Conservation (phyloP, 2,113 vertebrate species). For the Saccopteryx leptura region DNA sequence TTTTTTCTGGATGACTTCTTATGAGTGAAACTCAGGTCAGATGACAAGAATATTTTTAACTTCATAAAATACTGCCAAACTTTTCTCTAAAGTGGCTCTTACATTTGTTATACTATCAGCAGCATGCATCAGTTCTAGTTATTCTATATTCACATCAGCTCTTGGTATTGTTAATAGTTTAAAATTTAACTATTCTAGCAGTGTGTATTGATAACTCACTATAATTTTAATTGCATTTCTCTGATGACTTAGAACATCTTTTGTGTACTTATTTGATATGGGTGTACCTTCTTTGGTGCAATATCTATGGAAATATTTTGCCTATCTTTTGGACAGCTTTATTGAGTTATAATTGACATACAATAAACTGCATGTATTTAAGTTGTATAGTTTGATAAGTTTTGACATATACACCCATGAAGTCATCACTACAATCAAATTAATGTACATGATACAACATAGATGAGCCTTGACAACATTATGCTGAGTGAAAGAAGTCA, state of each 20-base stretch:
- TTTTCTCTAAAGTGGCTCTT: conserved; percentile 13
- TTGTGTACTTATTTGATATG: background rate
- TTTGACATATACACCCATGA: background rate
- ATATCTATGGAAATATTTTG: conserved; percentile 15
- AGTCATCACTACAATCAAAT: background rate
- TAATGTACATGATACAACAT: background rate
- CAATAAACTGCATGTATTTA: background rate
- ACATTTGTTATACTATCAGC: background rate
- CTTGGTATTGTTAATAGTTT: conserved; percentile 46
- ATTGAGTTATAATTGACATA: background rate
- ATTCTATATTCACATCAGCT: conserved; percentile 32
- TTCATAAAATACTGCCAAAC: conserved; percentile 28
- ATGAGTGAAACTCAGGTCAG: conserved; percentile 2
- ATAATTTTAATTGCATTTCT: conserved; percentile 47
- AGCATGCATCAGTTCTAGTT: background rate
- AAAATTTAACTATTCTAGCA: conserved; percentile 23
- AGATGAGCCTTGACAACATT: conserved; percentile 25
- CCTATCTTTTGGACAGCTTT: background rate
- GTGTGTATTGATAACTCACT: background rate
- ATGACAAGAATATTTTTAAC: conserved; percentile 13
- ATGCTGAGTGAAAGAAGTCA: conserved; percentile 40
- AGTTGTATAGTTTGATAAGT: background rate
- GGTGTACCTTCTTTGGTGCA: background rate
- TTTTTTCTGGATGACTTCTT: conserved; percentile 31
- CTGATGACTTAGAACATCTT: background rate